These are phyloP conservation scores for Platynereis dumerilii DNA, from an alignment of 2,888 invertebrate genomes.

Conservation along the genomic window DNA sequence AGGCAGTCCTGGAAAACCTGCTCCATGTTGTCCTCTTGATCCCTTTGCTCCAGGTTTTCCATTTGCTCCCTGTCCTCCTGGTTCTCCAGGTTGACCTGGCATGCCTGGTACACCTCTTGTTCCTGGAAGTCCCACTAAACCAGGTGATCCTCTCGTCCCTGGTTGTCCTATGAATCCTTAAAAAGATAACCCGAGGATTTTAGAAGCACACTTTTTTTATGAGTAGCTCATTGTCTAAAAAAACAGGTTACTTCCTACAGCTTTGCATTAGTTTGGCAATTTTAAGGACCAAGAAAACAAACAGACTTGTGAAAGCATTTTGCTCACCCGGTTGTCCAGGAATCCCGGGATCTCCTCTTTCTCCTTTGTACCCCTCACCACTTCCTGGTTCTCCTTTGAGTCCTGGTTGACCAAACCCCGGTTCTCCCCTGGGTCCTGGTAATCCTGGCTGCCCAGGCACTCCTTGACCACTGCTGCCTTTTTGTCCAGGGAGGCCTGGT, in stretches of 20 bases:
- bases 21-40: background rate
- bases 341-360: too few species aligned
- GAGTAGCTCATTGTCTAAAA: too few species aligned
- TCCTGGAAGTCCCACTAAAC: background rate
- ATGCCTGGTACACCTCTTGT: too few species aligned
- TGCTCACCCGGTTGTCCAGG: background rate
- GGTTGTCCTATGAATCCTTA: slow-evolving; percentile 2
- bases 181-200: too few species aligned
- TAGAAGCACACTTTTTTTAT: too few species aligned
- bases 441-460: background rate
- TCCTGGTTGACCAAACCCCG: background rate
- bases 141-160: background rate
- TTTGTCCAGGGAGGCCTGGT: slow-evolving; percentile 1
- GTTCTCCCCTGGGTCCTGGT: slow-evolving; percentile 1
- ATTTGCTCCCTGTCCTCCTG: too few species aligned
- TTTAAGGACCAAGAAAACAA: too few species aligned
- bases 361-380: too few species aligned
- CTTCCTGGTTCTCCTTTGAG: background rate
- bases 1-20: slow-evolving; percentile 1
- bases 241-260: too few species aligned
- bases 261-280: too few species aligned
- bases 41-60: background rate
- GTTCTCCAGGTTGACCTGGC: too few species aligned
- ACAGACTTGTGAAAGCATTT: too few species aligned
- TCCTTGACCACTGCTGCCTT: background rate